Conservation (phyloP, 2,888 invertebrate genomes). For the Ptycholaimellus sp. region DNA sequence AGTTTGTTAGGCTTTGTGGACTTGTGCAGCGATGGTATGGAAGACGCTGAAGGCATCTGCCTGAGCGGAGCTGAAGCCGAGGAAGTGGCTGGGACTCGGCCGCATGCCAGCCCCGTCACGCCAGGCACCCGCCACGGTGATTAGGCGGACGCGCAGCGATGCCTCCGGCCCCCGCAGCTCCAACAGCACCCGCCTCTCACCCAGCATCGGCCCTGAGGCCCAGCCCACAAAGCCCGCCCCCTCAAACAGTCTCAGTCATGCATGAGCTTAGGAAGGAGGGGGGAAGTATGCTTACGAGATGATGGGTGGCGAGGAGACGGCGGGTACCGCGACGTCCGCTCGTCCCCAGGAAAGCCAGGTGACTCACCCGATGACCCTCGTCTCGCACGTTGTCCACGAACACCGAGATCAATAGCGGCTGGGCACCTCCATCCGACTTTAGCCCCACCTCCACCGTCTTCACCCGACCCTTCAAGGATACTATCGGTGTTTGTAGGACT, state of each 20-base stretch:
- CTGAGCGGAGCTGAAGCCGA: conserved; percentile 24
- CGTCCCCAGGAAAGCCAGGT: neutral
- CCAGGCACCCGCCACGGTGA: conserved; percentile 14
- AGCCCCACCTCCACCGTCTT: conserved; percentile 1
- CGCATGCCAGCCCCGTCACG: conserved; percentile 4
- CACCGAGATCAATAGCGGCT: conserved; percentile 51
- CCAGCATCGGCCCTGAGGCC: conserved; percentile 30
- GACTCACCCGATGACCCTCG: conserved; percentile 7
- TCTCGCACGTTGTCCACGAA: conserved; percentile 72
- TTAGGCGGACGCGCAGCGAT: conserved; percentile 51
- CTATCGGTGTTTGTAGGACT: too few relatives aligned
- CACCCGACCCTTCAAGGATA: too few relatives aligned
- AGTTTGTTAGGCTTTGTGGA: conserved; percentile 32
- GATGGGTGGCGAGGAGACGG: too few relatives aligned
- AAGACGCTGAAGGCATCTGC: conserved; percentile 38
- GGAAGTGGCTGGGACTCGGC: conserved; percentile 28
- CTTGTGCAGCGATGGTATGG: conserved; percentile 62
- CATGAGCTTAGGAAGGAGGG: too few relatives aligned
- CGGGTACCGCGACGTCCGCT: too few relatives aligned
- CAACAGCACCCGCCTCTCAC: conserved; percentile 26
- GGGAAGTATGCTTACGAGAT: too few relatives aligned
- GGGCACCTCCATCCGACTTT: conserved; percentile 33
- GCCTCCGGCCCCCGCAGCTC: conserved; percentile 75
- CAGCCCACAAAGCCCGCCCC: conserved; percentile 39
- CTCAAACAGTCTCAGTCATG: too few relatives aligned